Conservation (phyloP, 2,888 invertebrate species). For the Scrobipalpa costella region DNA sequence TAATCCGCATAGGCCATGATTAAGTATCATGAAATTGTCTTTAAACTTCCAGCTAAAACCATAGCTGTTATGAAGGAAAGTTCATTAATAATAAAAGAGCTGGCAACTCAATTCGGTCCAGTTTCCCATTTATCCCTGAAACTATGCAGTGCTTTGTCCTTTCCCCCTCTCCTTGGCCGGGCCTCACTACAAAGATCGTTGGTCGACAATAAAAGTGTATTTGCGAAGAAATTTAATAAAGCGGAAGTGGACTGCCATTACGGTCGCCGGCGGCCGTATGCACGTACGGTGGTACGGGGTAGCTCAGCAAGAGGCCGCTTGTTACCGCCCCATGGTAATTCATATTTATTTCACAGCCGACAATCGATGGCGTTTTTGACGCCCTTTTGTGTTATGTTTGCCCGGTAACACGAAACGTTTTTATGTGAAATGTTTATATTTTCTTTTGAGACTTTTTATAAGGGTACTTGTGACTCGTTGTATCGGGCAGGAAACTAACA, state of each 20-base stretch:
- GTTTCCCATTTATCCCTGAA: constrained; percentile 4
- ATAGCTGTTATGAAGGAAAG: neutral
- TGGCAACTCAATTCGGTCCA: neutral
- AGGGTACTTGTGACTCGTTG: too few relatives aligned
- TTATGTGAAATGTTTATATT: neutral
- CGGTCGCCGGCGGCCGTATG: constrained; percentile 44
- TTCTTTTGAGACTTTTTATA: too few relatives aligned
- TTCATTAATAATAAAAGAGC: neutral
- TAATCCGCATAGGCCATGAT: too few relatives aligned
- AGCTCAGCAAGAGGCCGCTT: constrained; percentile 36
- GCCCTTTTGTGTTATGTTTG: constrained; percentile 7
- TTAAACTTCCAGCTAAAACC: too few relatives aligned
- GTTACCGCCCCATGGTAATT: constrained; percentile 49
- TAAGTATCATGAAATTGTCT: too few relatives aligned
- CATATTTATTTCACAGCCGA: constrained; percentile 48
- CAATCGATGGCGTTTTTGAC: constrained; percentile 35
- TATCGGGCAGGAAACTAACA: too few relatives aligned
- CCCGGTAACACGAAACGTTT: neutral
- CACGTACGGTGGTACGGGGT: constrained; percentile 33
- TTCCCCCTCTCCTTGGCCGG: constrained; percentile 10
- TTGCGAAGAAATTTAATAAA: constrained; percentile 81
- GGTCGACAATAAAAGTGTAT: constrained; percentile 78
- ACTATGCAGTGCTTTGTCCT: constrained; percentile 22
- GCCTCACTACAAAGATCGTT: constrained; percentile 67
- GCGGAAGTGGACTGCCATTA: constrained; percentile 77